Evolutionary conservation across 2,113 vertebrate genomes (phyloP).

Genomic region (Ailurus styani): DNA sequence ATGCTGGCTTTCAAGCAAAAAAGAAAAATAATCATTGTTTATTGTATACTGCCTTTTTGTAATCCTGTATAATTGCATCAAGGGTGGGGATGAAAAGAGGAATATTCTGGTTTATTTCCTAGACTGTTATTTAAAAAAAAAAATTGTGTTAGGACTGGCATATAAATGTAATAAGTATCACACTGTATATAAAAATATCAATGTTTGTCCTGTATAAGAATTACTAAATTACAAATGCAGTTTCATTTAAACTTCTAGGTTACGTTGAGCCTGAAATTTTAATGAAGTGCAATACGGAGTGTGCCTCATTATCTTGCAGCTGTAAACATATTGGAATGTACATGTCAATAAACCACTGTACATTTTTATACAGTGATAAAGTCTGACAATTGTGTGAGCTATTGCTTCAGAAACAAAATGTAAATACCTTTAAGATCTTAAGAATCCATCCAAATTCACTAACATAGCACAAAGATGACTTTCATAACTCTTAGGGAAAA

Average conservation of each 20-base stretch:
- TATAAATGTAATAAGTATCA: slow-evolving; percentile 96
- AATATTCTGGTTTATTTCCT: slow-evolving; percentile 88
- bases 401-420: slow-evolving; percentile 60
- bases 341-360: slow-evolving; percentile 99
- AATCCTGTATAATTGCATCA: slow-evolving; percentile 98
- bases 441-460: slow-evolving; percentile 26
- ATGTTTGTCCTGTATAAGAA: slow-evolving; percentile 98
- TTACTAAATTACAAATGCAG: slow-evolving; percentile 97
- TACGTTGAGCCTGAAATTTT: slow-evolving; percentile 99
- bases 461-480: background rate
- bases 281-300: slow-evolving; percentile 99
- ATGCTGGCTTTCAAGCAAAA: slow-evolving; percentile 82
- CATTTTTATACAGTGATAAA: slow-evolving; percentile 99
- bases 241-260: slow-evolving; percentile 99
- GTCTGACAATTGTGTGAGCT: slow-evolving; percentile 77
- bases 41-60: slow-evolving; percentile 97
- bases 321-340: slow-evolving; percentile 99
- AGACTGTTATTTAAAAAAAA: slow-evolving; percentile 89
- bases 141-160: slow-evolving; percentile 90
- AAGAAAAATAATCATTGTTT: slow-evolving; percentile 81
- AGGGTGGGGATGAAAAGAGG: slow-evolving; percentile 87
- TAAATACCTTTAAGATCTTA: slow-evolving; percentile 31
- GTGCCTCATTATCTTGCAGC: slow-evolving; percentile 99
- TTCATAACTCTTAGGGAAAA: background rate
- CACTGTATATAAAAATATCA: slow-evolving; percentile 98